A percentile compares a stretch with the other conserved stretches of the same genome.
These are phyloP conservation scores for Bombus fervidus DNA, from an alignment of 1,140 invertebrate species.

Conservation along the genomic window DNA sequence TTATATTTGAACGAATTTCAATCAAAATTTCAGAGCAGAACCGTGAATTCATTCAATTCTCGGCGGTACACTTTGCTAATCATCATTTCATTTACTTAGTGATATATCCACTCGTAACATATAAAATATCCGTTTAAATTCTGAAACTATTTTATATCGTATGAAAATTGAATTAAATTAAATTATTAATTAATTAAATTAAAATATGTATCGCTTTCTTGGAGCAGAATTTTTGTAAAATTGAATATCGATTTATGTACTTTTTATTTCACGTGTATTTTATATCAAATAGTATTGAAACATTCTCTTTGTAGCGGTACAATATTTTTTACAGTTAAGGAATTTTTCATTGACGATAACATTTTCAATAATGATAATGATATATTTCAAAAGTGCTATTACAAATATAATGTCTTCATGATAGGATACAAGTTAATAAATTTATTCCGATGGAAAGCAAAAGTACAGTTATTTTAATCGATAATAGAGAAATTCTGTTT, in stretches of 20 bases:
- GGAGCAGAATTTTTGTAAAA: background rate
- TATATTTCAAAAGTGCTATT: too few species aligned
- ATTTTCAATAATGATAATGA: too few species aligned
- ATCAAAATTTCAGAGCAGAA: background rate
- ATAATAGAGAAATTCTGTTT: background rate
- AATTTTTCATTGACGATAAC: too few species aligned
- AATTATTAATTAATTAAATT: too few species aligned
- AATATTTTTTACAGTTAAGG: too few species aligned
- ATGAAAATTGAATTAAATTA: background rate
- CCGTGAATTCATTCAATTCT: background rate
- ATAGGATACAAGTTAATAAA: background rate
- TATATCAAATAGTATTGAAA: background rate
- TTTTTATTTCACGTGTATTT: background rate
- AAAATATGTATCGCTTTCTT: background rate
- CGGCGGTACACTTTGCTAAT: background rate
- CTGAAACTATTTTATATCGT: background rate
- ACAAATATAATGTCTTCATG: too few species aligned
- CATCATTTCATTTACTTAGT: background rate
- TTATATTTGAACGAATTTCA: background rate
- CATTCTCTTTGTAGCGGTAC: too few species aligned
- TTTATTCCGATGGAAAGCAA: background rate
- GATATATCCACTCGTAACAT: background rate
- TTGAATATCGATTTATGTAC: background rate
- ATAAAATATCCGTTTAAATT: background rate
- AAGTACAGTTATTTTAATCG: too few species aligned